Base-by-base conservation (phyloP, 1,140 invertebrate genomes). In the Zophobas morio region DNA sequence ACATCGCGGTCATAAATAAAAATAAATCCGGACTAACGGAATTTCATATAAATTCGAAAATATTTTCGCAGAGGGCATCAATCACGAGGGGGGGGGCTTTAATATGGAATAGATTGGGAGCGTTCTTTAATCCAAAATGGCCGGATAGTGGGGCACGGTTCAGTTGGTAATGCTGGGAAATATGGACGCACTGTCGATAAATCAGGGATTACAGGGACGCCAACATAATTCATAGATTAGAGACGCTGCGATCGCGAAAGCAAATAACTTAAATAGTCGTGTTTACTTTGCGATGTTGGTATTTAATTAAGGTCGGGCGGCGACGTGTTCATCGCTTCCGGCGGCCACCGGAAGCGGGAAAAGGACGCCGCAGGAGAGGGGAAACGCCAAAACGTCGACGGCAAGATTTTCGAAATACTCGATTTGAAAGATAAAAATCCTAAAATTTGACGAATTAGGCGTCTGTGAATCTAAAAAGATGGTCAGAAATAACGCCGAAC, bases 191-290 rank as follows among this genome's bases (percentile, higher is more conserved):
- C 72, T 83, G 79, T 81, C 81, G 80, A 84, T 84, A 84, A 83
- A 84, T 84, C 82, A 84, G 57, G 82, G 82, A 84, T 84, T 84
- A 81, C 76, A 78, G 80, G 78, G 73, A 81, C 76, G 79, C 81
- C 76, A 80, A 76, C 79, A 83, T 83, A 84, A 84, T 83, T 84
- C 81, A 84, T 81, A 84, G 81, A 83, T 84, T 84, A 82, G 81
- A 82, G 79, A 79, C 74, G 78, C 40, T 72, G 66, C 72, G 73
- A 82, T 79, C 78, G 80, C 56, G 72, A 79, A 47, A 70, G 82
- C 81, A 83, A 84, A 84, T 82, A 83, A 83, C 82, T 84, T 84
- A 81, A 81, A 82, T 81, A 82, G 78, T 81, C 60, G 70, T 83
- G 81, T 84, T 83, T 82, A 77, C 82, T 77, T 82, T 78, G 70